Percentiles rank a stretch among this genome's conserved stretches.
Conservation (phyloP, 2,113 vertebrate species). For the Percina caprodes region DNA sequence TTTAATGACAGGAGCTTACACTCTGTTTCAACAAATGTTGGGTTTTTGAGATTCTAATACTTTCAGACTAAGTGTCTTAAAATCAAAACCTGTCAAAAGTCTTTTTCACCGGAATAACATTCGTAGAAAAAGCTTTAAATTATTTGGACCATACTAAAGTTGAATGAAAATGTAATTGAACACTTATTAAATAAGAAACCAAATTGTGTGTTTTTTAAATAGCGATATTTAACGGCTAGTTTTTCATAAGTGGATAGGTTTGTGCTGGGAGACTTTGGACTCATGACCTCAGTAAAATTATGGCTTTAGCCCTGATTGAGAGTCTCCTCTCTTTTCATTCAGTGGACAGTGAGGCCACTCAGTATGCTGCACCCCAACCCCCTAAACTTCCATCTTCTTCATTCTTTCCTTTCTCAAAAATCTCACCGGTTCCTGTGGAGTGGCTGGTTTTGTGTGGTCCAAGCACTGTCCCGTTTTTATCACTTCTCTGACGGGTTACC, state of each 20-base stretch:
- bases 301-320: constrained; percentile 15
- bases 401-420: constrained; percentile 77
- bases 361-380: constrained; percentile 52
- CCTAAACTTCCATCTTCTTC: constrained; percentile 66
- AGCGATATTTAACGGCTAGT: not conserved
- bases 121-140: not conserved
- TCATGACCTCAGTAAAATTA: constrained; percentile 37
- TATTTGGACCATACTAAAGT: not conserved
- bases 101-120: not conserved
- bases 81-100: not conserved
- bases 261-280: constrained; percentile 21
- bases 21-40: not conserved
- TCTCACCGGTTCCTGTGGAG: constrained; percentile 86
- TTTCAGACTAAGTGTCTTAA: not conserved
- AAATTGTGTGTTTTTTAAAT: not conserved
- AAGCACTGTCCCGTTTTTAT: constrained; percentile 89
- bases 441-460: constrained; percentile 95
- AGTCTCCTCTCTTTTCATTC: constrained; percentile 54
- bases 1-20: not conserved
- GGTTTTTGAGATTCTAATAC: not conserved
- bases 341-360: constrained; percentile 64
- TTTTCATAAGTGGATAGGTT: not conserved
- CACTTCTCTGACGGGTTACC: constrained; percentile 90
- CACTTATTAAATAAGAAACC: not conserved
- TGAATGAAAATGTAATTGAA: not conserved